Percentiles rank a stretch among this genome's conserved stretches.
phyloP scores from a whole-genome alignment of 2,888 invertebrate species.

The Melikaiella ostensackeni region DNA sequence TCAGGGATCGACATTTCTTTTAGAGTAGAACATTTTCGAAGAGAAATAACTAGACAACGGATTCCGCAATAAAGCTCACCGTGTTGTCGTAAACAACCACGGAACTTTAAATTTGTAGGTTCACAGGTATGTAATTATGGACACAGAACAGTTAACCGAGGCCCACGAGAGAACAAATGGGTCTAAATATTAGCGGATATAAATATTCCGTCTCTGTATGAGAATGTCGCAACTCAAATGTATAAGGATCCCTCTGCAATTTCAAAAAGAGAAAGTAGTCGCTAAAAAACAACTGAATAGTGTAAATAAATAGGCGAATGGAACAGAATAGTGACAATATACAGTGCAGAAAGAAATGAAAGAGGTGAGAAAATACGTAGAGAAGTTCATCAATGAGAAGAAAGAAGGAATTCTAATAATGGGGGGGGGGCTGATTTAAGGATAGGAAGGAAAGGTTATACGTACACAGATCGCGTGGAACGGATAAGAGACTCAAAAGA shows the following conservation, averaged over 20 bases:
- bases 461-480: no score
- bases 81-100: constrained; percentile 32
- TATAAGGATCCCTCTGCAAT: constrained; percentile 2
- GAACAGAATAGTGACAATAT: no score
- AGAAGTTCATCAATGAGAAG: no score
- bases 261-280: not conserved
- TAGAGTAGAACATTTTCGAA: not conserved
- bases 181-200: constrained; percentile 32
- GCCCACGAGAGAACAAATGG: constrained; percentile 36
- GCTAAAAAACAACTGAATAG: no score
- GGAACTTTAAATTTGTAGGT: constrained; percentile 32
- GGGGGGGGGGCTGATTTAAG: no score
- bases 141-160: constrained; percentile 25
- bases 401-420: no score
- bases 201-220: constrained; percentile 19
- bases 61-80: constrained; percentile 29
- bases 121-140: constrained; percentile 38
- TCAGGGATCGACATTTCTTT: not conserved
- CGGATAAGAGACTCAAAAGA: no score
- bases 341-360: no score
- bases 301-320: no score
- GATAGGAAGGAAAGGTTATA: no score
- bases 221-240: constrained; percentile 14
- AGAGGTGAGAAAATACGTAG: no score
- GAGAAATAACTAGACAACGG: not conserved